Evolutionary conservation across 1,140 invertebrate genomes (phyloP).

Genomic region (Calycopis cecrops): DNA sequence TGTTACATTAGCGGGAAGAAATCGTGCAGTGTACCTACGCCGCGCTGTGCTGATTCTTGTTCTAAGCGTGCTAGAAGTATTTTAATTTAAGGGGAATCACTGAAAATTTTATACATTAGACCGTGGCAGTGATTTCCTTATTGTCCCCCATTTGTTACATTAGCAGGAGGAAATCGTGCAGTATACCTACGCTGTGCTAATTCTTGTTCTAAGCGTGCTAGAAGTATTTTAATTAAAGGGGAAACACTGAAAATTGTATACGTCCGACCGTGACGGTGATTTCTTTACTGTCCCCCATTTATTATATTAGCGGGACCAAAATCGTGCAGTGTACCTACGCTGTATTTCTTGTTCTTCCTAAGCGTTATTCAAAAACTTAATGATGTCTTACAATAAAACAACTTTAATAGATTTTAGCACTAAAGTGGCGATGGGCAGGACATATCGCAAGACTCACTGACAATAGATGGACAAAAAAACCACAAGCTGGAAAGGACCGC

Average conservation of each 20-base stretch:
- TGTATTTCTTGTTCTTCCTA: slow-evolving; percentile 1
- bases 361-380: too few relatives aligned
- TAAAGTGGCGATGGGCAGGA: too few relatives aligned
- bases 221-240: too few relatives aligned
- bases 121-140: slow-evolving; percentile 41
- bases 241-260: slow-evolving; percentile 54
- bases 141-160: slow-evolving; percentile 24
- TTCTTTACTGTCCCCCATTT: slow-evolving; percentile 29
- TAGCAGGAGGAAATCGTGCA: slow-evolving; percentile 13
- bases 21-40: too few relatives aligned
- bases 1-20: slow-evolving; percentile 16
- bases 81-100: slow-evolving; percentile 48
- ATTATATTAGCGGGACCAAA: slow-evolving; percentile 14
- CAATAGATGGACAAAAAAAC: too few relatives aligned
- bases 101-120: slow-evolving; percentile 41
- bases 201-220: too few relatives aligned
- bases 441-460: too few relatives aligned
- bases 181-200: slow-evolving; percentile 4
- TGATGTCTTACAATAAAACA: too few relatives aligned
- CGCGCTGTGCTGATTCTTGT: slow-evolving; percentile 3
- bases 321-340: too few relatives aligned
- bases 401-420: too few relatives aligned
- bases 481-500: too few relatives aligned
- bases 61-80: too few relatives aligned
- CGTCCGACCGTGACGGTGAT: slow-evolving; percentile 37